Percentiles rank a stretch among this genome's conserved stretches.
Evolutionary conservation across 1,140 invertebrate genomes (phyloP).

Genomic region (Bombus turneri): DNA sequence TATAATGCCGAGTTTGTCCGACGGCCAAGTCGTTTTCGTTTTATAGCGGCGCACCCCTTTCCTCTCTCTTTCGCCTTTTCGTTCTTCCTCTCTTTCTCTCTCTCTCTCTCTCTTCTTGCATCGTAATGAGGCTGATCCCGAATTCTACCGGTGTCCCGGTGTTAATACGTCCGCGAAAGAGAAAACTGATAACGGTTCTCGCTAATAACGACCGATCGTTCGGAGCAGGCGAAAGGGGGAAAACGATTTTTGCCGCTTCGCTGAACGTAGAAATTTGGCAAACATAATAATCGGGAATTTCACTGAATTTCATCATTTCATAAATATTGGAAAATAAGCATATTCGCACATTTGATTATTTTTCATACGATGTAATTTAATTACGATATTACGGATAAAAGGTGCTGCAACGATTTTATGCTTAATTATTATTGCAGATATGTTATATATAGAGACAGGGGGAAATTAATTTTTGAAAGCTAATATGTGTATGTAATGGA

Average conservation of each 20-base stretch:
- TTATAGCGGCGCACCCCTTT: background rate
- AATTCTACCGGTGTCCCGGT: background rate
- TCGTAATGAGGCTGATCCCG: background rate
- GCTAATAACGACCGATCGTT: background rate
- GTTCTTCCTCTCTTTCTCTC: background rate
- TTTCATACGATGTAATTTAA: conserved; percentile 3
- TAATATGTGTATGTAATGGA: background rate
- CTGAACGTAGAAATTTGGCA: background rate
- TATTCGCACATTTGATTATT: background rate
- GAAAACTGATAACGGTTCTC: background rate
- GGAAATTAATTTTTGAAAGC: background rate
- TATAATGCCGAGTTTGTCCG: background rate
- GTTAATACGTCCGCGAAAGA: background rate
- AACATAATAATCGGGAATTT: background rate
- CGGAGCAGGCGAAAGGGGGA: background rate
- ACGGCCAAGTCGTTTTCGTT: background rate
- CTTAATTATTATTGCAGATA: background rate
- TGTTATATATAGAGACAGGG: background rate
- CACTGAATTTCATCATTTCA: background rate
- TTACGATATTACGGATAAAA: background rate
- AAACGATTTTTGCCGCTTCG: background rate
- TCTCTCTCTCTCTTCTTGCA: background rate
- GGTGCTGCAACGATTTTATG: background rate
- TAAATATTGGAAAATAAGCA: background rate
- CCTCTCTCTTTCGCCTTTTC: background rate